A percentile compares a stretch with the other conserved stretches of the same genome.
Conservation (phyloP, 2,113 vertebrate genomes). For the Delphinus delphis region DNA sequence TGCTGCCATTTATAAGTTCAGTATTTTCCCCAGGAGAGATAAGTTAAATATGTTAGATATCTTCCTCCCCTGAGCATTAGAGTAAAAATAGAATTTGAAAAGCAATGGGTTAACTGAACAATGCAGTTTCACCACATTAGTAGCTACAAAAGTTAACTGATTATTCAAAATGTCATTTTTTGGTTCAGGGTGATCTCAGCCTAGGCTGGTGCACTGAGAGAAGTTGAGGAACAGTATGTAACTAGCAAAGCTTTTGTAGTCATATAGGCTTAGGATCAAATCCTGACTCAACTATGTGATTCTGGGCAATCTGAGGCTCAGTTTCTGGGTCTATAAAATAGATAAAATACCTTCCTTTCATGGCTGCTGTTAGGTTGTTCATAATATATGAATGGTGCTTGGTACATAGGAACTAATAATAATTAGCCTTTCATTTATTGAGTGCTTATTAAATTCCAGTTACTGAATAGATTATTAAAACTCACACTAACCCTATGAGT, state of each 20-base stretch:
- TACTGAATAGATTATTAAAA: not conserved
- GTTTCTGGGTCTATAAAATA: not conserved
- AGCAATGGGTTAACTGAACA: not conserved
- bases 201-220: not conserved
- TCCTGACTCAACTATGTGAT: not conserved
- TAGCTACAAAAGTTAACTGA: not conserved
- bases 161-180: not conserved
- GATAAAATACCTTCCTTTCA: not conserved
- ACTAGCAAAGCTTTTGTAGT: not conserved
- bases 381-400: not conserved
- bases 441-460: not conserved
- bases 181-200: not conserved
- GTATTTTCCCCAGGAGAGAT: not conserved
- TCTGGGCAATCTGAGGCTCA: not conserved
- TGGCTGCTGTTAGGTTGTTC: not conserved
- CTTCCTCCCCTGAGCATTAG: not conserved
- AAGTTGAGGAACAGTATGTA: not conserved
- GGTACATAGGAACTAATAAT: not conserved
- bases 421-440: not conserved
- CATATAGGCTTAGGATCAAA: not conserved
- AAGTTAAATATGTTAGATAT: not conserved
- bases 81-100: constrained; percentile 7
- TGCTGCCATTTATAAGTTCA: not conserved
- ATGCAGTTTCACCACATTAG: not conserved
- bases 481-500: not conserved